These are phyloP conservation scores for Halcyon smyrnensis DNA, from an alignment of 2,797 vertebrate species.

Conservation along the genomic window DNA sequence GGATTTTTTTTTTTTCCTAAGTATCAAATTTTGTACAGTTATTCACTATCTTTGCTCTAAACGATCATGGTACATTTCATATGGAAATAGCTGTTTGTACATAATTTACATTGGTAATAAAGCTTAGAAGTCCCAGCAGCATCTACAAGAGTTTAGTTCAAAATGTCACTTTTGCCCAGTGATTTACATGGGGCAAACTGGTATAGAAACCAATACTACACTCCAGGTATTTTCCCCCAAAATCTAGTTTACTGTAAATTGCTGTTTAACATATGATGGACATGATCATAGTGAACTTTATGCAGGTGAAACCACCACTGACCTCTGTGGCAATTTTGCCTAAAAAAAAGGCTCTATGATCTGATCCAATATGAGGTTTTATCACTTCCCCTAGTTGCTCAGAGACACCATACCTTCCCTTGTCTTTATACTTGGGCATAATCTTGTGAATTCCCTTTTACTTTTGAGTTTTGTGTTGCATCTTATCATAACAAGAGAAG, in stretches of 20 bases:
- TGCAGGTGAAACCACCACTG: not conserved
- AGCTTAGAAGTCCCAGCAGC: constrained; percentile 73
- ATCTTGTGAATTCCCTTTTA: constrained; percentile 1
- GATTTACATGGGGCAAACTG: not conserved
- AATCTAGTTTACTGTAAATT: not conserved
- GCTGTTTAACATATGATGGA: not conserved
- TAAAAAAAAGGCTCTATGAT: not conserved
- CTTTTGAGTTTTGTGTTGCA: not conserved
- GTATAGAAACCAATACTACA: not conserved
- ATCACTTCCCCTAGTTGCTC: not conserved
- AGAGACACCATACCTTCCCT: not conserved
- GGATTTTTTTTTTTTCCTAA: constrained; percentile 44
- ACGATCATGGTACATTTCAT: constrained; percentile 56
- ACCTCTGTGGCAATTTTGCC: not conserved
- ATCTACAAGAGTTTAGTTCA: constrained; percentile 60
- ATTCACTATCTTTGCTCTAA: constrained; percentile 52
- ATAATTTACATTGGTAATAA: constrained; percentile 76
- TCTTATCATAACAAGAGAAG: not conserved
- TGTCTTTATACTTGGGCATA: not conserved
- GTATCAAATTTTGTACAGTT: constrained; percentile 71
- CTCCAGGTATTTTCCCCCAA: not conserved
- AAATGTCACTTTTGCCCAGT: not conserved
- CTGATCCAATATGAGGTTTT: not conserved
- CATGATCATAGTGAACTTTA: not conserved
- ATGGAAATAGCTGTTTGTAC: constrained; percentile 71